phyloP scores from a whole-genome alignment of 2,888 invertebrate genomes.

The Nycteola revayana region DNA sequence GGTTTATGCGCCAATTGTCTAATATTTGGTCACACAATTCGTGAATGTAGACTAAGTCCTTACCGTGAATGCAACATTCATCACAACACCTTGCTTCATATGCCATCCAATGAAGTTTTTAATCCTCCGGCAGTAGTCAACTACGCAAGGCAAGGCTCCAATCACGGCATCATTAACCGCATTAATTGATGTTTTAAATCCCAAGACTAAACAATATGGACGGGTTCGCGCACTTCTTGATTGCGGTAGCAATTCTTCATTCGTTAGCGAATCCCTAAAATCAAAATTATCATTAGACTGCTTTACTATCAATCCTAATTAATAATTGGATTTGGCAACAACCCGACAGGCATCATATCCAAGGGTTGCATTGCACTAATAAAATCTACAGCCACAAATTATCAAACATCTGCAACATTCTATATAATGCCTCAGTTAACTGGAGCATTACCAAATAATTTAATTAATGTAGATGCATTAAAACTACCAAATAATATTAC shows the following conservation, averaged over 20 bases:
- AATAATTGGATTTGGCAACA: slow-evolving; percentile 8
- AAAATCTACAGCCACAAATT: slow-evolving; percentile 2
- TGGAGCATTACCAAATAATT: slow-evolving; percentile 1
- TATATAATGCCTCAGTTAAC: too few species aligned
- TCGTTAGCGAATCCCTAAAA: too few species aligned
- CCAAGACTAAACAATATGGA: too few species aligned
- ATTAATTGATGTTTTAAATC: too few species aligned
- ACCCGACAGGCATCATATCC: background rate
- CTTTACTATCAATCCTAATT: slow-evolving; percentile 1
- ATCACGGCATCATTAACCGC: slow-evolving; percentile 2
- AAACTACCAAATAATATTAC: slow-evolving; percentile 1
- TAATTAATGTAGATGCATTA: slow-evolving; percentile 1
- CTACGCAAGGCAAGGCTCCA: slow-evolving; percentile 5
- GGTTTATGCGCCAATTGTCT: too few species aligned
- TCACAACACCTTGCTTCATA: slow-evolving; percentile 4
- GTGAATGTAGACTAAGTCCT: slow-evolving; percentile 3
- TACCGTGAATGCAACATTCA: slow-evolving; percentile 4
- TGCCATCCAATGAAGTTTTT: slow-evolving; percentile 1
- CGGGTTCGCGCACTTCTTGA: too few species aligned
- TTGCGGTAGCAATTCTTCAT: too few species aligned
- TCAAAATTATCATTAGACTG: background rate
- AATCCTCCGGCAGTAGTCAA: slow-evolving; percentile 2
- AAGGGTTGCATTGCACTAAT: slow-evolving; percentile 5
- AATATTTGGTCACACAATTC: too few species aligned
- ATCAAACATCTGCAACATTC: slow-evolving; percentile 3